These are phyloP conservation scores for Aegotheles bennettii DNA, from an alignment of 2,113 vertebrate genomes.

Conservation along the genomic window DNA sequence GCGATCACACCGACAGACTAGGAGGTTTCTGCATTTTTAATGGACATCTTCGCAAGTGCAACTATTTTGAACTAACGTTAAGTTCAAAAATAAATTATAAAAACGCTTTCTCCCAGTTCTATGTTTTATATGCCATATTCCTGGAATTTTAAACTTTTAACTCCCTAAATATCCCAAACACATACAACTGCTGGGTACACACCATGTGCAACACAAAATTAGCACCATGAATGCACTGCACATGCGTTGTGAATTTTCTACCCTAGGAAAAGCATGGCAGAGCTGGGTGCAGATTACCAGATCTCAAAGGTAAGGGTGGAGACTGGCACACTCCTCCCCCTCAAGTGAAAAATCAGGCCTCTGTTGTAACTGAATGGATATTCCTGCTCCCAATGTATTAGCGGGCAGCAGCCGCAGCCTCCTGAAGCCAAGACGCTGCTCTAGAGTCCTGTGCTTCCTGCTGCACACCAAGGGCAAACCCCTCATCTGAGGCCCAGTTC, in stretches of 20 bases:
- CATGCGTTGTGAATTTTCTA: background rate
- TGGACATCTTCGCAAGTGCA: background rate
- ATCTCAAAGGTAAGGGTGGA: background rate
- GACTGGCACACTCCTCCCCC: background rate
- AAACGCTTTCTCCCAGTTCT: background rate
- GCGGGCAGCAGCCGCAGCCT: fast-evolving
- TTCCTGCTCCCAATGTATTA: background rate
- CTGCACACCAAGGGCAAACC: background rate
- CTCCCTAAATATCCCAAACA: background rate
- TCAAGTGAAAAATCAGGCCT: background rate
- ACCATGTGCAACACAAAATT: background rate
- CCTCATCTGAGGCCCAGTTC: background rate
- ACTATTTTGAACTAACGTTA: background rate
- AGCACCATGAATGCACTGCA: fast-evolving
- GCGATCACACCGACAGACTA: fast-evolving
- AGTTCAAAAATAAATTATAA: background rate
- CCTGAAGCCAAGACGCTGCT: background rate
- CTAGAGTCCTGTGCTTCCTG: background rate
- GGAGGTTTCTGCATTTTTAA: background rate
- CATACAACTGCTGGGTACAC: too few relatives aligned
- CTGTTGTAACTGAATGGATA: background rate
- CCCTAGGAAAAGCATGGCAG: background rate
- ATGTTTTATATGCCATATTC: background rate
- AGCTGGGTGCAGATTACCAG: background rate
- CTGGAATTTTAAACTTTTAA: background rate